Evolutionary conservation across 2,888 invertebrate species (phyloP), one percentile per base, ranked within the genome.

Genomic region (Bombylius discolor): DNA sequence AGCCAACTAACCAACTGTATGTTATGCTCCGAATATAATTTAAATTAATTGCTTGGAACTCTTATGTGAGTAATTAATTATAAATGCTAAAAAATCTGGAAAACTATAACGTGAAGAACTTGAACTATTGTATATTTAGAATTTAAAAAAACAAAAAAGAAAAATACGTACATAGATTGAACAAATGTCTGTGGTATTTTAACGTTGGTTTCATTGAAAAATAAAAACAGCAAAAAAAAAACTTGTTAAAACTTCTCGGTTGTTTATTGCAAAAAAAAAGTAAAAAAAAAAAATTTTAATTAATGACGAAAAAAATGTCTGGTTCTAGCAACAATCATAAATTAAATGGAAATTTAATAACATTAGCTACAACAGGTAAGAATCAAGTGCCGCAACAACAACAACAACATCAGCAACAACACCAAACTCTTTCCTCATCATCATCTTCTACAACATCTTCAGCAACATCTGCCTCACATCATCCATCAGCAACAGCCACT

Each of bases 261-360:
- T 23, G 23, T 23, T 23, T 23, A 23, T 23, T 23, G 23, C 23
- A 23, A 23, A 23, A 23, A 23, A 23, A 23, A 23, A n/a, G n/a
- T n/a, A n/a, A n/a, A 23, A 23, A 23, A 23, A 23, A 23, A 23
- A 23, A 23, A 23, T 2, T 23, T 23, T 23, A 23, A 23, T 23
- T 11, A 42, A 42, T 11, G 12, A 11, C 11, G 8, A 33, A 50
- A 36, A 60, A 57, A 52, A 60, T 60, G 60, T 57, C 60, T 51
- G 48, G 55, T 48, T 34, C 49, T 45, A 45, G 50, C 13, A 57
- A 58, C 33, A 60, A 52, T 47, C 60, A 57, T 23, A 58, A 60
- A 54, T 48, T 57, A 50, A 58, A 58, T 55, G 57, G 60, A 32
- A 60, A 60, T 55, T 49, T 58, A 34, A 53, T 57, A 51, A 54